Base-by-base conservation (phyloP, 2,113 vertebrate genomes). In the Regulus satrapa region DNA sequence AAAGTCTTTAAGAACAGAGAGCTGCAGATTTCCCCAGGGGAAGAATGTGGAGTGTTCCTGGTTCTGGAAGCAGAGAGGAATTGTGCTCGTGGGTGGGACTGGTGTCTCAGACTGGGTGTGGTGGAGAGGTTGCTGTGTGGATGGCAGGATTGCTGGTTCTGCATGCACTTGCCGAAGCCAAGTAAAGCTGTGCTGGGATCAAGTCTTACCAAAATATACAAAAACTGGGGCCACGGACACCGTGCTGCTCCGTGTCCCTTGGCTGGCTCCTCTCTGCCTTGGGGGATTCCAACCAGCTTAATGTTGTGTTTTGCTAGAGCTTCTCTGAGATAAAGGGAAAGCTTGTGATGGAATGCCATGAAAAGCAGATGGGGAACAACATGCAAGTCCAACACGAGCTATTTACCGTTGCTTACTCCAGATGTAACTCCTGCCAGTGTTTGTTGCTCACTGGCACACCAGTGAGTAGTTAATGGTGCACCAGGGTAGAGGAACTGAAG, bases 381-480 rank as follows among this genome's bases (percentile, higher is more conserved):
- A 0, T 51, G 43, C 29, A 17, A 80, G 73, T 88, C 45, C 67
- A 74, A 34, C 43, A 38, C 7, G 5, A 58, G n/a, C 68, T 90
- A 10, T 83, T 93, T 96, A 32, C 32, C 0, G 0, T 43, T 69
- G 59, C 46, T 74, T 88, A 31, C 55, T 92, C 71, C 59, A 69
- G 75, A 62, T 3, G 24, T 63, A 55, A 89, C 90, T 74, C 72
- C 78, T 94, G 73, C 82, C 83, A 36, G 3, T 18, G 55, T 6
- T 67, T 19, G 58, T 71, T 71, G 68, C 91, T 95, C 64, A 5
- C 83, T 92, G 93, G 76, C 2, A 2, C 76, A 81, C 43, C 63
- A 59, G n/a, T 43, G 74, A 73, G 62, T 52, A 63, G 80, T 67
- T 96, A 71, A 83, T 92, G 94, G 84, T 92, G 94, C 91, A 91